A percentile compares a stretch with the other conserved stretches of the same genome.
These are phyloP conservation scores for Caloenas nicobarica DNA, from an alignment of 2,113 vertebrate species.

Conservation along the genomic window DNA sequence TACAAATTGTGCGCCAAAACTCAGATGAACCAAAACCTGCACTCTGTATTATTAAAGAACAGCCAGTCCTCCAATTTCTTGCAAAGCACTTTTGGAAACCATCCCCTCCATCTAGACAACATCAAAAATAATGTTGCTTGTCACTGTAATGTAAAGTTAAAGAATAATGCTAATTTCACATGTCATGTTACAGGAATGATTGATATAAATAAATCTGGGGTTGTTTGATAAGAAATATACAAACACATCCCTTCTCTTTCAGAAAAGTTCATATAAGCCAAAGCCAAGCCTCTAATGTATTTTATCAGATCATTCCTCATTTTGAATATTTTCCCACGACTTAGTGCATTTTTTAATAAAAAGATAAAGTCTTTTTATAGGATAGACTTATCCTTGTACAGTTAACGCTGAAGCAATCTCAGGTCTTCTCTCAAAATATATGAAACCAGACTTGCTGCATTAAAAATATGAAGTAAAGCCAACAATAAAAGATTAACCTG, in stretches of 20 bases:
- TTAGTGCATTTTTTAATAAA: constrained; percentile 54
- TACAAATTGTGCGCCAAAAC: neutral
- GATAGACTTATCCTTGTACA: constrained; percentile 19
- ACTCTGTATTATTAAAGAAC: neutral
- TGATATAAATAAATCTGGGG: constrained; percentile 60
- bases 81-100: neutral
- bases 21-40: neutral
- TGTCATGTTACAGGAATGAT: constrained; percentile 50
- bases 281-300: constrained; percentile 2
- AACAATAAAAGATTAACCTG: neutral
- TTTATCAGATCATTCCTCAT: constrained; percentile 52
- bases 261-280: neutral
- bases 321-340: constrained; percentile 44
- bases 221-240: constrained; percentile 23
- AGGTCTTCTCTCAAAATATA: constrained; percentile 29
- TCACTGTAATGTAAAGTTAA: neutral
- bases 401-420: neutral
- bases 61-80: neutral
- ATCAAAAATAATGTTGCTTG: neutral
- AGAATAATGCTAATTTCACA: constrained; percentile 30
- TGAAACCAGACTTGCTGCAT: neutral
- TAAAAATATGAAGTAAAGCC: neutral
- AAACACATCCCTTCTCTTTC: neutral
- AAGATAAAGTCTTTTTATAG: constrained; percentile 58
- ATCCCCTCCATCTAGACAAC: neutral